Evolutionary conservation across 2,797 vertebrate genomes (phyloP).

Genomic region (Phyllotis vaccarum): DNA sequence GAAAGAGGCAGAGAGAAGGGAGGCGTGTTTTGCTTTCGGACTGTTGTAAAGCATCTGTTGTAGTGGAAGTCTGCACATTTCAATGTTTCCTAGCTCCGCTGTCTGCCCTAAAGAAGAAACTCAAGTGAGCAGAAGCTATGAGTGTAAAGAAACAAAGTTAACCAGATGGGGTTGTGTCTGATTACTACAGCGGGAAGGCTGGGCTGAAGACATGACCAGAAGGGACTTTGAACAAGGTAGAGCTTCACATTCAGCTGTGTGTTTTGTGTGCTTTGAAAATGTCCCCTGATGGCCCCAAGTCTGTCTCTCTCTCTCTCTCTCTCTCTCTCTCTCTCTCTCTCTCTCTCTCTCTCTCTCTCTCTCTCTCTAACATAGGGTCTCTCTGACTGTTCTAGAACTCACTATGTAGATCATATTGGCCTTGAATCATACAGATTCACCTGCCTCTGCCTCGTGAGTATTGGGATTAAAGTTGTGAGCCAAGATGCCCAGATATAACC

Average conservation of each 20-base stretch:
- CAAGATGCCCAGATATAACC: background rate
- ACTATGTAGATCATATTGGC: background rate
- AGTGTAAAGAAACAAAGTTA: conserved; percentile 9
- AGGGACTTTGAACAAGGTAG: background rate
- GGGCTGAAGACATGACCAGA: background rate
- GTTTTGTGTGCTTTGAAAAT: conserved; percentile 11
- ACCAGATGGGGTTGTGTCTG: background rate
- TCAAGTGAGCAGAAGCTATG: conserved; percentile 15
- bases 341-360: too few relatives aligned
- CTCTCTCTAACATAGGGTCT: background rate
- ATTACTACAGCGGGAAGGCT: background rate
- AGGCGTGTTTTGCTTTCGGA: background rate
- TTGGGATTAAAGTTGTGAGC: background rate
- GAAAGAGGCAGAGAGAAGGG: background rate
- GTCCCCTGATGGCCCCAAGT: background rate
- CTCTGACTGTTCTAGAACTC: background rate
- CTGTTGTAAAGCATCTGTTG: conserved; percentile 18
- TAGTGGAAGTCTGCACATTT: background rate
- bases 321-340: too few relatives aligned
- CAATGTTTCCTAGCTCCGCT: conserved; percentile 41
- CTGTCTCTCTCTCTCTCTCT: background rate
- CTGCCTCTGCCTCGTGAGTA: background rate
- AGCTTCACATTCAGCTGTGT: background rate
- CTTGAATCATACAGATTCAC: background rate
- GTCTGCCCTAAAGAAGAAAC: conserved; percentile 30